Percentiles rank a stretch among this genome's conserved stretches.
Evolutionary conservation across 2,113 vertebrate genomes (phyloP).

Genomic region (Protomyctophum bolini): DNA sequence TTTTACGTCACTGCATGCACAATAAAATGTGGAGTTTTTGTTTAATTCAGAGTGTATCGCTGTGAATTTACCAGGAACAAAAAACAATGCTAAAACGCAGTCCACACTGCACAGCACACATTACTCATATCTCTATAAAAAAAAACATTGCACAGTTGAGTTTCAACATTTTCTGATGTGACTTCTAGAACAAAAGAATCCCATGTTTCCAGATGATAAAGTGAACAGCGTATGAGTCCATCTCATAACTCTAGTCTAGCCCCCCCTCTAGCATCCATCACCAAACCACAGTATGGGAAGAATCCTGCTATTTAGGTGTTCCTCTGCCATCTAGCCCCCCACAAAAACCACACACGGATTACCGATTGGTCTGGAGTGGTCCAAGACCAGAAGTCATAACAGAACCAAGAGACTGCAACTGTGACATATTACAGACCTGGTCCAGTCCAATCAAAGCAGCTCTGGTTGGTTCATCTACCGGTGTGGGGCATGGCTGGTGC

Average conservation of each 20-base stretch:
- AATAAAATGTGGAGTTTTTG: too few species aligned
- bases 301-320: conserved; percentile 71
- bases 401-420: conserved; percentile 40
- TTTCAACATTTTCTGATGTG: not conserved
- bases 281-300: conserved; percentile 67
- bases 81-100: not conserved
- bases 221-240: conserved; percentile 40
- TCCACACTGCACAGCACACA: too few species aligned
- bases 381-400: conserved; percentile 48
- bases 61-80: not conserved
- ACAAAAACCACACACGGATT: conserved; percentile 64
- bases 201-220: conserved; percentile 42
- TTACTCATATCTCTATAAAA: not conserved
- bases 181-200: conserved; percentile 15
- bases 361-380: conserved; percentile 30
- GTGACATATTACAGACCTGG: conserved; percentile 29
- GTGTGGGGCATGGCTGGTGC: not conserved
- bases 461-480: conserved; percentile 21
- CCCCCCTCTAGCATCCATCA: conserved; percentile 57
- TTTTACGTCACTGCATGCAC: too few species aligned
- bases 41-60: too few species aligned
- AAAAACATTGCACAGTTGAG: not conserved
- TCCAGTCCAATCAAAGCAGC: conserved; percentile 27
- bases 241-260: conserved; percentile 33
- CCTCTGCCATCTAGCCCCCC: conserved; percentile 44